phyloP scores from a whole-genome alignment of 2,888 invertebrate species.

The Lumbricus terrestris region DNA sequence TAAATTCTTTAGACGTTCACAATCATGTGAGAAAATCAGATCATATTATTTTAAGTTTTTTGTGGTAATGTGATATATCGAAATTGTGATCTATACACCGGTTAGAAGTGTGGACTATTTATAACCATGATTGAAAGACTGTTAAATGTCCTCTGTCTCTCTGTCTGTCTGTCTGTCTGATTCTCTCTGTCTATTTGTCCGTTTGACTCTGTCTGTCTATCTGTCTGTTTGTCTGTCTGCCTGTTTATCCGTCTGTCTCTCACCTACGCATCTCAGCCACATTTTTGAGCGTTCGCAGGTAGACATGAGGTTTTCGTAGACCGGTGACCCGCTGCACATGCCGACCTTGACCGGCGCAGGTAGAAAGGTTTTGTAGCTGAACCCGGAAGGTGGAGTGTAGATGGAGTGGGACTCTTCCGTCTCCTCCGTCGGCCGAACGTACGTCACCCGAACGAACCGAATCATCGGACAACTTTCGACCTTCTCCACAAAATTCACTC shows the following conservation, averaged over 20 bases:
- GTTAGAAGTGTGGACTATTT: no score
- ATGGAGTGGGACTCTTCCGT: slow-evolving; percentile 24
- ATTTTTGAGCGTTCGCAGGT: slow-evolving; percentile 41
- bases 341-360: slow-evolving; percentile 41
- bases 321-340: slow-evolving; percentile 41
- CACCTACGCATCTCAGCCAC: slow-evolving; percentile 41
- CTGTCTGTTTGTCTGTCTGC: no score
- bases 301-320: slow-evolving; percentile 37
- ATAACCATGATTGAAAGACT: no score
- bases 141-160: no score
- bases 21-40: not conserved
- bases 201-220: no score
- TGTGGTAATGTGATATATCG: not conserved
- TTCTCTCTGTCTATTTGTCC: no score
- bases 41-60: not conserved
- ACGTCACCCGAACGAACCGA: slow-evolving; percentile 41
- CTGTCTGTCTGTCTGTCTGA: no score
- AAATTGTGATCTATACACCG: no score
- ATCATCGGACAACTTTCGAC: slow-evolving; percentile 40
- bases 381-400: slow-evolving; percentile 37
- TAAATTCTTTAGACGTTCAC: not conserved
- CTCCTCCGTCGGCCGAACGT: slow-evolving; percentile 36
- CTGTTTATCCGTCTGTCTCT: no score
- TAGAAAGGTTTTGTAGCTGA: slow-evolving; percentile 42
- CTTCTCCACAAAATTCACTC: slow-evolving; percentile 42